These are phyloP conservation scores for Osmoderma eremita DNA, from an alignment of 2,888 invertebrate genomes.

Conservation along the genomic window DNA sequence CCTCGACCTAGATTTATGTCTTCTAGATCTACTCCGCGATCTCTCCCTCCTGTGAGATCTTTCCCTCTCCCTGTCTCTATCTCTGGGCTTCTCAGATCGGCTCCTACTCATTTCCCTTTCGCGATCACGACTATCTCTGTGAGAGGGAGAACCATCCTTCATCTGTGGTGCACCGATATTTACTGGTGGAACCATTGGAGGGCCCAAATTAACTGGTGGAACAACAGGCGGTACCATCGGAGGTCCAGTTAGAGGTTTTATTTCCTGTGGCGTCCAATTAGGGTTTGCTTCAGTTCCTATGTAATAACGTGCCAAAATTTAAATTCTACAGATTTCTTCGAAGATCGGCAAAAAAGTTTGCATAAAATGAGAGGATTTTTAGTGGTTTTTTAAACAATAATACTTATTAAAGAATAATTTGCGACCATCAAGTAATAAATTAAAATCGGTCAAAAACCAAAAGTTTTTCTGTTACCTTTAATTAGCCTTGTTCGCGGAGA, in stretches of 20 bases:
- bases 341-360: too few relatives aligned
- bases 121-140: slow-evolving; percentile 47
- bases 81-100: slow-evolving; percentile 58
- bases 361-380: too few relatives aligned
- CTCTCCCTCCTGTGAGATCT: slow-evolving; percentile 75
- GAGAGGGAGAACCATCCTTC: slow-evolving; percentile 46
- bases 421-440: too few relatives aligned
- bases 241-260: slow-evolving; percentile 76
- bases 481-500: too few relatives aligned
- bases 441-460: too few relatives aligned
- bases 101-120: slow-evolving; percentile 50
- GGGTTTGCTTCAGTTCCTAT: slow-evolving; percentile 48
- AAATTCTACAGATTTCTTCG: too few relatives aligned
- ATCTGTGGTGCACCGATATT: slow-evolving; percentile 47
- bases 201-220: slow-evolving; percentile 57
- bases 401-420: too few relatives aligned
- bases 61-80: slow-evolving; percentile 63
- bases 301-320: background rate
- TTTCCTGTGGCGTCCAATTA: slow-evolving; percentile 72
- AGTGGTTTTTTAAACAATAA: too few relatives aligned
- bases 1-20: slow-evolving; percentile 76
- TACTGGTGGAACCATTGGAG: slow-evolving; percentile 55
- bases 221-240: slow-evolving; percentile 57
- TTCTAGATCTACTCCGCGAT: slow-evolving; percentile 73
- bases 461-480: too few relatives aligned